Evolutionary conservation across 2,113 vertebrate species (phyloP), one percentile per base, ranked within the genome.

Genomic region (Typhlomys cinereus): DNA sequence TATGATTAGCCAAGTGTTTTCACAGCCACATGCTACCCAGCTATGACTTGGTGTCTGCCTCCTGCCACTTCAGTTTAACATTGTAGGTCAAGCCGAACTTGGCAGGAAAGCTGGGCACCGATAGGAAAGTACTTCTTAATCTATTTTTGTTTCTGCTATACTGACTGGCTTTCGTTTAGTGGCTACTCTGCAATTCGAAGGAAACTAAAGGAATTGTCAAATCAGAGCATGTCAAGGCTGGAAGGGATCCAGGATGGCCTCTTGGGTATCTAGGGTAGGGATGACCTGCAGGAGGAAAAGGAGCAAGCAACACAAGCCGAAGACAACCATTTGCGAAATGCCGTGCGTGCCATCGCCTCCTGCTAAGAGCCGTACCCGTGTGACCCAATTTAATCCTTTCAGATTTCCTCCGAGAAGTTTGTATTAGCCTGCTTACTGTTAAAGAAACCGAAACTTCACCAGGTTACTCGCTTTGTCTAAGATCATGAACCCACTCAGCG

Each of bases 341-440:
- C 34, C 89, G 93, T 71, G 36, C 73, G 57, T 23, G 62, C 23
- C 81, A 64, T 64, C 59, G 64, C 41, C 64, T 70, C 44, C 57
- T 84, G 54, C 61, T 74, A 67, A 93, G 39, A 86, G 62, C 70
- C 61, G 93, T 86, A 61, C 46, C 39, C 66, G 31, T 21, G 39
- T 74, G 88, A 75, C 86, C 66, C 93, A 79, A 84, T 86, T 90
- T 75, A 90, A 86, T 93, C 54, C 41, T 54, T 84, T 73, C 66
- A 57, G 70, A 86, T 93, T 95, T 93, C 84, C 86, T 76, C 20
- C 95, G n/a, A 64, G 36, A 87, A 90, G 41, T 50, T 82, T 88
- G 41, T 88, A 31, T 85, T 61, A 78, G 82, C 34, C 39, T 78
- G 44, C 75, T 70, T 70, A 61, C 46, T 88, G 20, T 71, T 64